Percentiles rank a stretch among this genome's conserved stretches.
Conservation (phyloP, 2,113 vertebrate species). For the Zapornia atra region DNA sequence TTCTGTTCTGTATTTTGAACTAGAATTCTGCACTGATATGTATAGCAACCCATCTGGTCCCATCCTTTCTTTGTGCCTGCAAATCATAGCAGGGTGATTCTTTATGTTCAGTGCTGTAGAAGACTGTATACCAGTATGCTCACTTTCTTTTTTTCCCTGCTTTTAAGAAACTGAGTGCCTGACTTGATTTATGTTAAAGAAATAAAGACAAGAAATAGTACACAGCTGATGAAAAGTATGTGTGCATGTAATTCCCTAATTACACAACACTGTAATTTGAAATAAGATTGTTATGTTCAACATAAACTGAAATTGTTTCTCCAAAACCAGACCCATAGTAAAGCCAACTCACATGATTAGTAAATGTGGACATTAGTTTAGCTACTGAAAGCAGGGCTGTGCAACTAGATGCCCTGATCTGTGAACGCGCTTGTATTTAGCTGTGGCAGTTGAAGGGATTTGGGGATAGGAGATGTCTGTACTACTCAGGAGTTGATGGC, state of each 20-base stretch:
- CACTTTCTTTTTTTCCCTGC: background rate
- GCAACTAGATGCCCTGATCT: background rate
- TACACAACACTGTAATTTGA: background rate
- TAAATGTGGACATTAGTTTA: background rate
- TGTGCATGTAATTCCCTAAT: background rate
- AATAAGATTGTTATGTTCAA: background rate
- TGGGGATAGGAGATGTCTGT: background rate
- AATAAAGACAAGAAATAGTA: background rate
- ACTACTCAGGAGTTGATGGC: background rate
- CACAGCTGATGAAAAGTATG: background rate
- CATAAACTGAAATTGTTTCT: background rate
- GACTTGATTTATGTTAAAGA: background rate
- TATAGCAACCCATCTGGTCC: background rate
- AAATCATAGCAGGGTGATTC: background rate
- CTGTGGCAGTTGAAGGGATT: background rate
- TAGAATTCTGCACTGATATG: background rate
- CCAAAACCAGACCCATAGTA: background rate
- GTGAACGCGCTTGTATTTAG: background rate
- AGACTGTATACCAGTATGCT: background rate
- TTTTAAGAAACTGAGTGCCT: background rate
- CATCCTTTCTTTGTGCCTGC: constrained; percentile 6
- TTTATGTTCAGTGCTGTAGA: background rate
- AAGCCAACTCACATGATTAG: background rate
- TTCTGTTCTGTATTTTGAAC: constrained; percentile 11
- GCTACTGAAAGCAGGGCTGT: background rate